These are phyloP conservation scores for Psophia crepitans DNA, from an alignment of 2,113 vertebrate species.

Conservation along the genomic window DNA sequence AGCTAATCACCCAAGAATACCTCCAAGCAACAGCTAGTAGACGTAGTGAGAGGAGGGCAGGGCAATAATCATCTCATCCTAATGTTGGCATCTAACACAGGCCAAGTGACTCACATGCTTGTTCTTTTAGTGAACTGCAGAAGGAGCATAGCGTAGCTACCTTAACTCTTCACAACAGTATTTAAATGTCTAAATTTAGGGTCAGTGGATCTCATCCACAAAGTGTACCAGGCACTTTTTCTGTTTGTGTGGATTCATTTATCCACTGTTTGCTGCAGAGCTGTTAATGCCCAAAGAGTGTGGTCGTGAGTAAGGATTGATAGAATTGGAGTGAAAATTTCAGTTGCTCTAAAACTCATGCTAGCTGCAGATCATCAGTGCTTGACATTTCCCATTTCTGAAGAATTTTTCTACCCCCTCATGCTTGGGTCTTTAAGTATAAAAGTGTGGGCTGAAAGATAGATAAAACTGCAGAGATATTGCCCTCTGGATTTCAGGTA, in stretches of 20 bases:
- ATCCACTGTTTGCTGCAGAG: neutral
- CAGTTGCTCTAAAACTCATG: neutral
- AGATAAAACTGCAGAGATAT: neutral
- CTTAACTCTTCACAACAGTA: neutral
- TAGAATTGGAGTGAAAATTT: neutral
- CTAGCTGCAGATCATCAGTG: neutral
- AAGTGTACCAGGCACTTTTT: neutral
- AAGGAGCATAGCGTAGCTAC: neutral
- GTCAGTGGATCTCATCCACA: neutral
- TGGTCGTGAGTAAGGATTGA: neutral
- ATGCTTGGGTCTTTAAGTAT: neutral
- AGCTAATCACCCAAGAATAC: neutral
- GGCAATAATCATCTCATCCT: neutral
- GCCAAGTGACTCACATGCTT: neutral
- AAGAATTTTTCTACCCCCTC: neutral
- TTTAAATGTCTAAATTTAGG: neutral
- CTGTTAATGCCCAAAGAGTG: neutral
- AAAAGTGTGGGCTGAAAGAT: neutral
- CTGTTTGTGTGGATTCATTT: neutral
- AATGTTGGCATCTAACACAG: neutral
- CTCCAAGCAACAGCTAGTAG: rapidly evolving
- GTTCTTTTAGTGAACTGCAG: neutral
- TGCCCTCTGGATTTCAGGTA: neutral
- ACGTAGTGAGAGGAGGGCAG: neutral
- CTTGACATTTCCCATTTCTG: neutral